These are phyloP conservation scores for Acrocephalus arundinaceus DNA, from an alignment of 2,113 vertebrate species.

Conservation along the genomic window DNA sequence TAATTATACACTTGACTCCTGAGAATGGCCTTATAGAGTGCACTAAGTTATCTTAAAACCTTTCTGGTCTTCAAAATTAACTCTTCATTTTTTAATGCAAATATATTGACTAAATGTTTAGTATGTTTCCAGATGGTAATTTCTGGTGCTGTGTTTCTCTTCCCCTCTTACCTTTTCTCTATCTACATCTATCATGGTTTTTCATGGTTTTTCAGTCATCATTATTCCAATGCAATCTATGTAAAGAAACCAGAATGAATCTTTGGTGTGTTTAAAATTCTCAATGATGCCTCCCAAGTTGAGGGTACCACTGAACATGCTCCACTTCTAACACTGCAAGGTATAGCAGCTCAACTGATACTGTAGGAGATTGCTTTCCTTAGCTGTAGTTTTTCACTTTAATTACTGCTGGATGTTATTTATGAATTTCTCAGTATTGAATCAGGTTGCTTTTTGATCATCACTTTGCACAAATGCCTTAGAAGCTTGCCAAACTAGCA, in stretches of 20 bases:
- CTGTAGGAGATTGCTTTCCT: neutral
- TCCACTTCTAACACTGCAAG: neutral
- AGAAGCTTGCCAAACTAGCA: slow-evolving; percentile 64
- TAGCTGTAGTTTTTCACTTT: slow-evolving; percentile 17
- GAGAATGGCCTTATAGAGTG: neutral
- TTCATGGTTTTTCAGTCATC: neutral
- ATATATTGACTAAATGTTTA: neutral
- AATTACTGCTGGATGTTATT: slow-evolving; percentile 1
- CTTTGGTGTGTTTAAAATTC: slow-evolving; percentile 4
- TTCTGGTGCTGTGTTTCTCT: neutral
- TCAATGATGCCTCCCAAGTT: neutral
- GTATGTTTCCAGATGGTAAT: neutral
- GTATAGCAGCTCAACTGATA: neutral
- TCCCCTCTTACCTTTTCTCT: neutral
- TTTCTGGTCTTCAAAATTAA: slow-evolving; percentile 9
- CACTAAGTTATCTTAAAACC: neutral
- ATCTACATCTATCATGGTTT: neutral
- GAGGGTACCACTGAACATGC: neutral
- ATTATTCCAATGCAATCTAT: neutral
- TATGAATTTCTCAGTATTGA: slow-evolving; percentile 11
- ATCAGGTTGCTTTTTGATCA: slow-evolving; percentile 43
- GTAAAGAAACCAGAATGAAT: neutral
- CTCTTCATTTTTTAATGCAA: neutral
- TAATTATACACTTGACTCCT: neutral
- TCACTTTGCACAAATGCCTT: slow-evolving; percentile 66